Evolutionary conservation across 2,797 vertebrate genomes (phyloP), one percentile per base, ranked within the genome.

Genomic region (Sitta carolinensis): DNA sequence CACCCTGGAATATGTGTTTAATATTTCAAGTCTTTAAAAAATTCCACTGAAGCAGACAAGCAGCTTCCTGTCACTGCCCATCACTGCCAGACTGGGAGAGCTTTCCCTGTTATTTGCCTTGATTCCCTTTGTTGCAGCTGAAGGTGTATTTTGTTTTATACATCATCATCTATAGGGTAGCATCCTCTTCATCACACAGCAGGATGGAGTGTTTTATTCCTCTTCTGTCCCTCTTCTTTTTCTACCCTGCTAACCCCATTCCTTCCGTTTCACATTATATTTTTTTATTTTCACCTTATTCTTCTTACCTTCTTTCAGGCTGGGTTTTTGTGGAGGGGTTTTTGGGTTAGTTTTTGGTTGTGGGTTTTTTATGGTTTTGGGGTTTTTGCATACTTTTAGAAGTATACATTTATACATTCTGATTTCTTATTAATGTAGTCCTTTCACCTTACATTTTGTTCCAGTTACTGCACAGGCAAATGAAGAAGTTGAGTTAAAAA

Each of bases 291-390:
- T 68, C 11, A 27, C 21, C 16, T 54, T 22, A 18, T 67, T 87
- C 22, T 55, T 69, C 13, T 85, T 59, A 3, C 7, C 2, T 66
- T 5, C 25, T 76, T 85, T 69, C 19, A 47, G 25, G 21, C 2
- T 7, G 16, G 21, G 25, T 1, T 54, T 86, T 42, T 48, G 2
- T 21, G 17, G 3, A 8, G 3, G 0, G 2, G 5, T 16, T 47
- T 42, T 54, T 13, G 12, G 40, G 7, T 26, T 66, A 54, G 32
- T 11, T 64, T 34, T 54, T 22, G 9, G 11, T 32, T 61, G 3
- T 16, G 13, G 14, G 43, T 18, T 45, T 20, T 45, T 45, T 20
- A 18, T 43, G 42, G 17, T 43, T 43, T 16, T 45, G 43, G 43
- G 43, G 18, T 20, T 47, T 68, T 42, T 59, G 10, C 18, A 15